phyloP scores from a whole-genome alignment of 2,113 vertebrate species.

The Grallaria varia region DNA sequence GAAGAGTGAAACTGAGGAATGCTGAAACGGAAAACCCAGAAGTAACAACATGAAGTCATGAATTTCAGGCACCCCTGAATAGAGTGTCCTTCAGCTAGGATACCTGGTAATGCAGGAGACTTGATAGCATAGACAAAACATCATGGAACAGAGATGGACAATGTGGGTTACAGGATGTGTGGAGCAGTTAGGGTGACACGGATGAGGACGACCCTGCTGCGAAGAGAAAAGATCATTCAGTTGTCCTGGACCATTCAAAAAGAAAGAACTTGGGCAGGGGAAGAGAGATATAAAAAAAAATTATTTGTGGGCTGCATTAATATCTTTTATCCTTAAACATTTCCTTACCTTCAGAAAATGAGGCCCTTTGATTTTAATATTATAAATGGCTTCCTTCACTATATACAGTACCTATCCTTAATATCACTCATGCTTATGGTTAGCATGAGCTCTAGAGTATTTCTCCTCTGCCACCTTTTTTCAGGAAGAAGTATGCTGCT shows the following conservation, averaged over 20 bases:
- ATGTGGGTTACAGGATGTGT: background rate
- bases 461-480: background rate
- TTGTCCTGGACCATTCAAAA: background rate
- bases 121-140: background rate
- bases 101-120: background rate
- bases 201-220: background rate
- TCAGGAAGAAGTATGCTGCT: background rate
- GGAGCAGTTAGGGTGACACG: background rate
- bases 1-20: background rate
- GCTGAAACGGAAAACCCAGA: background rate
- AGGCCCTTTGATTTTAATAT: background rate
- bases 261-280: rapidly evolving
- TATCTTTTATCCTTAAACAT: background rate
- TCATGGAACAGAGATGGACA: background rate
- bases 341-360: background rate
- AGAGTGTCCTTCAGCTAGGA: background rate
- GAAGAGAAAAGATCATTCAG: background rate
- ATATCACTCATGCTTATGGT: background rate
- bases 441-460: background rate
- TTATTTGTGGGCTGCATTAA: background rate
- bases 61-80: background rate
- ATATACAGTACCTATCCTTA: background rate
- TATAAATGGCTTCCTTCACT: background rate
- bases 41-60: background rate
- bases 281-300: background rate